phyloP scores from a whole-genome alignment of 2,888 invertebrate species.

The Cistogaster globosa region DNA sequence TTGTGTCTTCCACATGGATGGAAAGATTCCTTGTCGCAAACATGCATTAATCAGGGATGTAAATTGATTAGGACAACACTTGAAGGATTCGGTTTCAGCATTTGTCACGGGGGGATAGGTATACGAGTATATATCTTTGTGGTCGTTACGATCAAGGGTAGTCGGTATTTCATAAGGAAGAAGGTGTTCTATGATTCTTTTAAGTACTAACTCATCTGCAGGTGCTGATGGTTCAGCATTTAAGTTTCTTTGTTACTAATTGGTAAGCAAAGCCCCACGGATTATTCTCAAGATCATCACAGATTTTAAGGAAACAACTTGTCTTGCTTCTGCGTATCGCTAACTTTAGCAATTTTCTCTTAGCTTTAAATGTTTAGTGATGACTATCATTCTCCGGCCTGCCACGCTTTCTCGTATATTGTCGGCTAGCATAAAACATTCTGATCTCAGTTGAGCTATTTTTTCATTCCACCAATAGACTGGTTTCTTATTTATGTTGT shows the following conservation, averaged over 20 bases:
- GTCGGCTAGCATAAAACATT: neutral
- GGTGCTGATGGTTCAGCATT: neutral
- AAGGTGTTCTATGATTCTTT: neutral
- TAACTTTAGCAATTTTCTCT: neutral
- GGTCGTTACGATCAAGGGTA: neutral
- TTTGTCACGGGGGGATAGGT: neutral
- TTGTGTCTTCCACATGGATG: neutral
- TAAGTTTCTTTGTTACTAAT: neutral
- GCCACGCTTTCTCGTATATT: neutral
- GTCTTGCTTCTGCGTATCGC: neutral
- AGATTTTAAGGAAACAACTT: no score
- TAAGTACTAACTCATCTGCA: neutral
- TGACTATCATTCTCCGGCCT: neutral
- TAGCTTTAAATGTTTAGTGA: neutral
- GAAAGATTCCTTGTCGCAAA: neutral
- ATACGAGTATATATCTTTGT: neutral
- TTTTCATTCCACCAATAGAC: neutral
- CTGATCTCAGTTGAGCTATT: neutral
- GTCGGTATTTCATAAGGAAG: neutral
- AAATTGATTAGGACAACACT: neutral
- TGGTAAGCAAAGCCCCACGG: no score
- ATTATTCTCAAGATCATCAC: no score
- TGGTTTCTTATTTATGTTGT: neutral
- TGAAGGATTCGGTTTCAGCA: neutral
- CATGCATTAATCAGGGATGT: neutral